A percentile compares a stretch with the other conserved stretches of the same genome.
These are phyloP conservation scores for Synanthedon andrenaeformis DNA, from an alignment of 2,888 invertebrate species.

Conservation along the genomic window DNA sequence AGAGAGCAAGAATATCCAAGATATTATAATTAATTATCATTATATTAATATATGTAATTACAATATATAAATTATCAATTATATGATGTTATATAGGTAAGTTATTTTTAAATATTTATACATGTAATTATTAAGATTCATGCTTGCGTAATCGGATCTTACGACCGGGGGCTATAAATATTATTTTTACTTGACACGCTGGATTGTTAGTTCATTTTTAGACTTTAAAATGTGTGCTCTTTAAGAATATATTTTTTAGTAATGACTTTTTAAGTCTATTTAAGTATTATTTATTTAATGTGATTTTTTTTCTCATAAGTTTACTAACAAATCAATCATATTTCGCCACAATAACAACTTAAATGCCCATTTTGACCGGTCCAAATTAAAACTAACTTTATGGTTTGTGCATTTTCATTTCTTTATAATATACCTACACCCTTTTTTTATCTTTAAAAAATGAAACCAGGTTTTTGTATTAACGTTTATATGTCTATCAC, in stretches of 20 bases:
- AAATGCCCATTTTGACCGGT: too few species aligned
- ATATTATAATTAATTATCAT: constrained; percentile 50
- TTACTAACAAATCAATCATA: background rate
- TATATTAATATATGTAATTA: constrained; percentile 31
- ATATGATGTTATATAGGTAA: constrained; percentile 26
- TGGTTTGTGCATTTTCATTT: too few species aligned
- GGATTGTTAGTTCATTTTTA: too few species aligned
- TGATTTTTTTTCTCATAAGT: background rate
- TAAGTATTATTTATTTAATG: background rate
- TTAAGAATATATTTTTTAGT: too few species aligned
- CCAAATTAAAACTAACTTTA: too few species aligned
- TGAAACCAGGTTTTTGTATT: too few species aligned
- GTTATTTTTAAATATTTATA: constrained; percentile 33
- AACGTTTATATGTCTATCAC: too few species aligned
- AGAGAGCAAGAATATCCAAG: constrained; percentile 65
- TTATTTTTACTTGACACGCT: background rate
- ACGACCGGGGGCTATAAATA: constrained; percentile 29
- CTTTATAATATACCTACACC: too few species aligned
- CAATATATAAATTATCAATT: constrained; percentile 32
- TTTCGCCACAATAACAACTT: too few species aligned
- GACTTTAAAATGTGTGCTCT: too few species aligned
- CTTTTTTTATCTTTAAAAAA: too few species aligned
- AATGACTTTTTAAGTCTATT: too few species aligned
- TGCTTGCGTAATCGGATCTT: constrained; percentile 37
- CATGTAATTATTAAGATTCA: constrained; percentile 9